Evolutionary conservation across 2,113 vertebrate species (phyloP).

Genomic region (Beaufortia kweichowensis): DNA sequence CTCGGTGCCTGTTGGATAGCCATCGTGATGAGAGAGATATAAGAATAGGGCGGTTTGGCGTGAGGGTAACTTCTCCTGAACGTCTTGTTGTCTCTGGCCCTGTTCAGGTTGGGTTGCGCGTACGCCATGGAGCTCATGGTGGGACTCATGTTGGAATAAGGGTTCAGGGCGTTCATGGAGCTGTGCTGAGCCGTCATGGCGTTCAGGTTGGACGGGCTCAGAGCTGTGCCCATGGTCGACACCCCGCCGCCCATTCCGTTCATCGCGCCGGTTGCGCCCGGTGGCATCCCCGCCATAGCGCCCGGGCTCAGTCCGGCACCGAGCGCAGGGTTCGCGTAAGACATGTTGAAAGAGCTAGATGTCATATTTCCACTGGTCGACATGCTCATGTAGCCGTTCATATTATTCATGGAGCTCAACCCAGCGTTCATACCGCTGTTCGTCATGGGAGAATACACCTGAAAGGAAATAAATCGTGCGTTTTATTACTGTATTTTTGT

Average conservation of each 20-base stretch:
- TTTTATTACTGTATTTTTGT: neutral
- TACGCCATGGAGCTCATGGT: constrained; percentile 92
- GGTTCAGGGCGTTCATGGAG: constrained; percentile 85
- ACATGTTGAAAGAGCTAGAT: constrained; percentile 93
- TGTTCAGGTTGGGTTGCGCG: constrained; percentile 80
- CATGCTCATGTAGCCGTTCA: constrained; percentile 95
- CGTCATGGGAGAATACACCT: constrained; percentile 93
- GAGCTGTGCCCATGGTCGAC: constrained; percentile 83
- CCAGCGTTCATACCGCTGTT: constrained; percentile 88
- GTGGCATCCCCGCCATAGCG: constrained; percentile 78
- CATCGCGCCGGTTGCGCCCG: constrained; percentile 77
- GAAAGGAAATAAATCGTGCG: constrained; percentile 48
- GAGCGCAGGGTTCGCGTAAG: constrained; percentile 88
- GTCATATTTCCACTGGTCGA: constrained; percentile 86
- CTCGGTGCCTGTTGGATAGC: constrained; percentile 95
- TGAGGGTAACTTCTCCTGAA: constrained; percentile 95
- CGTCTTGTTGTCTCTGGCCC: constrained; percentile 84
- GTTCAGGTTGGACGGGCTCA: constrained; percentile 85
- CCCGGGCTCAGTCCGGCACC: constrained; percentile 83
- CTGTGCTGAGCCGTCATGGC: constrained; percentile 85
- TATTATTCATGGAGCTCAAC: constrained; percentile 86
- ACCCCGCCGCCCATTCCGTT: constrained; percentile 82
- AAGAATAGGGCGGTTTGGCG: constrained; percentile 96
- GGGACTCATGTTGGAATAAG: constrained; percentile 88
- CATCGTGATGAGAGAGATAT: constrained; percentile 99